These are phyloP conservation scores for Macrocentrus cingulum DNA, from an alignment of 1,140 invertebrate species.

Conservation along the genomic window DNA sequence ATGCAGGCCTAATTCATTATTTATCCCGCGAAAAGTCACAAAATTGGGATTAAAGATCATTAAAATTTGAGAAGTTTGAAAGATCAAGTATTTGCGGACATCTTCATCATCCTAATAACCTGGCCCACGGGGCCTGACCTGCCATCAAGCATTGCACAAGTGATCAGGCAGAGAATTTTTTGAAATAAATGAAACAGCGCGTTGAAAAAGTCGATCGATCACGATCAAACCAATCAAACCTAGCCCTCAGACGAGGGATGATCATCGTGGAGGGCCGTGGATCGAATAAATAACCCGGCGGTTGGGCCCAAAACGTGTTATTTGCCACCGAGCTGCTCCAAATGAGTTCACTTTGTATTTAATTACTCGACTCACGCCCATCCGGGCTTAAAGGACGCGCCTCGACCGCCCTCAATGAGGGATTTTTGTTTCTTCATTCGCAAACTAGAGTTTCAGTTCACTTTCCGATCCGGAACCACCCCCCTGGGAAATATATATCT, in stretches of 20 bases:
- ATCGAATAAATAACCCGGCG: constrained; percentile 53
- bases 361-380: constrained; percentile 57
- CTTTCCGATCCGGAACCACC: background rate
- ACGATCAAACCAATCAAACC: background rate
- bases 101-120: background rate
- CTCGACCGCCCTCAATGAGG: constrained; percentile 35
- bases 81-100: background rate
- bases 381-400: constrained; percentile 32
- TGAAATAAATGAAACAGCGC: too few species aligned
- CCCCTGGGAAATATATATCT: too few species aligned
- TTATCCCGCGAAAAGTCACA: too few species aligned
- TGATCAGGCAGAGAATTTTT: background rate
- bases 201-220: background rate
- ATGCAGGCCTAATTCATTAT: too few species aligned
- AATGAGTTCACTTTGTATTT: constrained; percentile 59
- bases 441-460: too few species aligned
- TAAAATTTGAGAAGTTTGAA: background rate
- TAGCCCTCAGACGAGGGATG: too few species aligned
- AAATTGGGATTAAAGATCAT: constrained; percentile 4
- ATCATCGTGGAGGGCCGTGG: too few species aligned
- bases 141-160: constrained; percentile 1
- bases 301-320: constrained; percentile 52
- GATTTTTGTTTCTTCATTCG: constrained; percentile 28
- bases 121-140: background rate
- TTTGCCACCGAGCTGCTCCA: constrained; percentile 55